These are phyloP conservation scores for Leptodirus hochenwartii DNA, from an alignment of 2,888 invertebrate genomes.

Conservation along the genomic window DNA sequence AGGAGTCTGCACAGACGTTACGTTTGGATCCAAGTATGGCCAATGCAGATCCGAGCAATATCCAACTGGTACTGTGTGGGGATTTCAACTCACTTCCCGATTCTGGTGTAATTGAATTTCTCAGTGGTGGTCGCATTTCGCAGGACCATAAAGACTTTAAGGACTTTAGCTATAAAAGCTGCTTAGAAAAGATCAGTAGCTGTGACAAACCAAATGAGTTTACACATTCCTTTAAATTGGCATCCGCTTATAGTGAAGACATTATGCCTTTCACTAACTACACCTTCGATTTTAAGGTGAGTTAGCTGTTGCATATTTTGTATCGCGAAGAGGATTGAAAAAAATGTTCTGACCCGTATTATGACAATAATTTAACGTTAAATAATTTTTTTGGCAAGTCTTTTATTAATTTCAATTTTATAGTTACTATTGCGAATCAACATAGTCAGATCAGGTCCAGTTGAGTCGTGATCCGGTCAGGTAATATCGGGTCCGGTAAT, in stretches of 20 bases:
- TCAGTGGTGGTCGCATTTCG: constrained; percentile 77
- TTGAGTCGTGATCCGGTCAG: no score
- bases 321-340: constrained; percentile 26
- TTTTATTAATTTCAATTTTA: no score
- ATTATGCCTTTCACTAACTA: constrained; percentile 98
- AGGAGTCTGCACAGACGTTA: constrained; percentile 68
- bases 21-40: constrained; percentile 43
- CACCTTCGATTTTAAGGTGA: constrained; percentile 40
- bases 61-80: constrained; percentile 88
- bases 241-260: constrained; percentile 86
- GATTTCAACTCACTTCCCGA: constrained; percentile 98
- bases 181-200: constrained; percentile 68
- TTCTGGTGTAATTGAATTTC: constrained; percentile 93
- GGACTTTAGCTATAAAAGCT: constrained; percentile 80
- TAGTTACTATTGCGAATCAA: no score
- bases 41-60: constrained; percentile 57
- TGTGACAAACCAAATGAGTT: constrained; percentile 76
- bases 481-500: no score
- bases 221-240: constrained; percentile 90
- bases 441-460: no score
- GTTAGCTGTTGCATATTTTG: background rate
- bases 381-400: no score
- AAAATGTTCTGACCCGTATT: background rate
- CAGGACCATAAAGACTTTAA: constrained; percentile 93
- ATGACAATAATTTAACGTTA: background rate